A percentile compares a stretch with the other conserved stretches of the same genome.
Evolutionary conservation across 2,888 invertebrate genomes (phyloP).

Genomic region (Agonopterix alstromeriana): DNA sequence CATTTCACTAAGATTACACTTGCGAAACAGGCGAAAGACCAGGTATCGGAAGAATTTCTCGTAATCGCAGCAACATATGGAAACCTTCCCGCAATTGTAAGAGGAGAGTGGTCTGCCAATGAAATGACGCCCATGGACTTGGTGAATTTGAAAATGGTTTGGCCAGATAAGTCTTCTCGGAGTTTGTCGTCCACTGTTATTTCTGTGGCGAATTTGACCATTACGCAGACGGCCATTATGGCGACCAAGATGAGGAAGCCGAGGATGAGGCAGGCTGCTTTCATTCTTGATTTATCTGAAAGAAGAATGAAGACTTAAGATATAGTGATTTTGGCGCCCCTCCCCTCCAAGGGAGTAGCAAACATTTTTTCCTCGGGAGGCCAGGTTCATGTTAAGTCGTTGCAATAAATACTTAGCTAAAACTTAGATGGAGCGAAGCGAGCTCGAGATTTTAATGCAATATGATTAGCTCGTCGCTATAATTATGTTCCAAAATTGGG

Average conservation of each 20-base stretch:
- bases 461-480: too few species aligned
- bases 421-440: too few species aligned
- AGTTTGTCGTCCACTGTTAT: slow-evolving; percentile 41
- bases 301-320: too few species aligned
- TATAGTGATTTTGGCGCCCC: too few species aligned
- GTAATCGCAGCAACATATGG: slow-evolving; percentile 57
- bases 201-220: slow-evolving; percentile 65
- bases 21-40: slow-evolving; percentile 57
- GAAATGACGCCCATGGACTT: slow-evolving; percentile 45
- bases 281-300: slow-evolving; percentile 26
- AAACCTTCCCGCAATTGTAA: slow-evolving; percentile 26
- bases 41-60: slow-evolving; percentile 33
- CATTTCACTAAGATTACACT: slow-evolving; percentile 50
- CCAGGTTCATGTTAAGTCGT: too few species aligned
- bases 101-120: slow-evolving; percentile 29
- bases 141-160: slow-evolving; percentile 27
- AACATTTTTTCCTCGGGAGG: too few species aligned
- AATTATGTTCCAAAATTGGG: too few species aligned
- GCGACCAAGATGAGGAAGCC: slow-evolving; percentile 43
- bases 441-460: too few species aligned
- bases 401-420: too few species aligned
- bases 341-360: too few species aligned
- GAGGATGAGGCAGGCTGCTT: slow-evolving; percentile 49
- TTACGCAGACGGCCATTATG: slow-evolving; percentile 56
- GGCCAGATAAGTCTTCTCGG: slow-evolving; percentile 24